Base-by-base conservation (phyloP, 1,140 invertebrate genomes). In the Papilio xuthus region DNA sequence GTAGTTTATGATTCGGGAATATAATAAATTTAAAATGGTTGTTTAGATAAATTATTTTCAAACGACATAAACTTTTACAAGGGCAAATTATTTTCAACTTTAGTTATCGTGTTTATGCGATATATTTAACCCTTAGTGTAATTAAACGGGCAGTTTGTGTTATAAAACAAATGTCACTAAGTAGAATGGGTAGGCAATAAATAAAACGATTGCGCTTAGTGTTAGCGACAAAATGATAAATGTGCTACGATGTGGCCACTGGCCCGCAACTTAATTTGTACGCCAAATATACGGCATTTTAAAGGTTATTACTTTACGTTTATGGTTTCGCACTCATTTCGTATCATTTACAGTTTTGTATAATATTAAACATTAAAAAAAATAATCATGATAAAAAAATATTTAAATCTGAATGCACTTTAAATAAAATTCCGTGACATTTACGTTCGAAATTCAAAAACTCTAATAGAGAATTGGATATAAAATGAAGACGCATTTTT, bases 161-260 rank as follows among this genome's bases (percentile, higher is more conserved):
- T 76, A 76, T 76, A 76, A 76, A 76, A 76, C 74, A 76, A 76
- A 76, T 76, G 74, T 76, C 53, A 76, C 74, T 76, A 76, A 76
- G 74, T 76, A 76, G 28, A 76, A 76, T 76, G 74, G 74, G 74
- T 76, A 20, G 53, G 74, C 74, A 41, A 76, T 76, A 76, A 76
- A 76, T 76, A 76, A 63, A 76, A 76, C 74, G 74, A 76, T 76
- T 76, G 74, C 74, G 74, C 74, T 76, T 76, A 76, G 74, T 76
- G 74, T 76, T 76, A 76, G 74, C 74, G 74, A 76, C 74, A 76
- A 76, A 76, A 76, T 76, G 74, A 76, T 76, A 76, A 76, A 76
- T 76, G 74, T 42, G 53, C 74, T 76, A 53, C 74, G 50, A 76
- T 76, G 74, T 76, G 74, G 50, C 74, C 74, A 76, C 37, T 76